Evolutionary conservation across 2,797 vertebrate genomes (phyloP).

Genomic region (Enteromius viviparus): DNA sequence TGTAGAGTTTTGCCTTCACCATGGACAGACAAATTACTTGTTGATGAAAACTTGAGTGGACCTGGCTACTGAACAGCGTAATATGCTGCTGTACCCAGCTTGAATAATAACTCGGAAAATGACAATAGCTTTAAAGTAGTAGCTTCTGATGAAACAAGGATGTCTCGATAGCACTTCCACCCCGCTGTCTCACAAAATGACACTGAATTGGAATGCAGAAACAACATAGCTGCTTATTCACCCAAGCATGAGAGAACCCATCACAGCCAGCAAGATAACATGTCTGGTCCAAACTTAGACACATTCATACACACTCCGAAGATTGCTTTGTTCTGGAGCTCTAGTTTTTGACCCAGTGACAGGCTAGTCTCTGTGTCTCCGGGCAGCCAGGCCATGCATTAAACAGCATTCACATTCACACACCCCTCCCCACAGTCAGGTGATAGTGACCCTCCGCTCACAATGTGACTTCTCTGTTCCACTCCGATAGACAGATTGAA

Average conservation of each 20-base stretch:
- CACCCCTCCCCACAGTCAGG: constrained; percentile 54
- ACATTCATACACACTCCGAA: constrained; percentile 18
- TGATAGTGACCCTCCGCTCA: constrained; percentile 42
- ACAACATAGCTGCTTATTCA: constrained; percentile 29
- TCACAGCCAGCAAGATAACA: constrained; percentile 29
- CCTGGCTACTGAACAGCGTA: background rate
- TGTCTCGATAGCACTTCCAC: background rate
- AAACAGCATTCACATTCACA: constrained; percentile 40
- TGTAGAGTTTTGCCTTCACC: background rate
- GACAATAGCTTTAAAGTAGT: constrained; percentile 4
- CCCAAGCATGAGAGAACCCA: constrained; percentile 34
- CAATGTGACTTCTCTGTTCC: constrained; percentile 51
- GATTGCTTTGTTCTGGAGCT: constrained; percentile 35
- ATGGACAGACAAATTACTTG: background rate
- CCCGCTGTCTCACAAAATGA: constrained; percentile 18
- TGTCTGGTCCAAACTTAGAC: constrained; percentile 36
- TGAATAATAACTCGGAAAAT: constrained; percentile 9
- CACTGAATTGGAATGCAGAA: constrained; percentile 26
- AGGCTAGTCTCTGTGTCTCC: constrained; percentile 32
- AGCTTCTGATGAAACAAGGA: background rate
- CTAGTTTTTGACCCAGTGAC: constrained; percentile 45
- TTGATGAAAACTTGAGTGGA: constrained; percentile 7
- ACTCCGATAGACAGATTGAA: constrained; percentile 29
- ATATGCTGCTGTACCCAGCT: background rate
- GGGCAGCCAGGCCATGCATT: constrained; percentile 34